phyloP scores from a whole-genome alignment of 37 sponge, comb jelly and placozoan genomes.

The Lycopodina hypogea region DNA sequence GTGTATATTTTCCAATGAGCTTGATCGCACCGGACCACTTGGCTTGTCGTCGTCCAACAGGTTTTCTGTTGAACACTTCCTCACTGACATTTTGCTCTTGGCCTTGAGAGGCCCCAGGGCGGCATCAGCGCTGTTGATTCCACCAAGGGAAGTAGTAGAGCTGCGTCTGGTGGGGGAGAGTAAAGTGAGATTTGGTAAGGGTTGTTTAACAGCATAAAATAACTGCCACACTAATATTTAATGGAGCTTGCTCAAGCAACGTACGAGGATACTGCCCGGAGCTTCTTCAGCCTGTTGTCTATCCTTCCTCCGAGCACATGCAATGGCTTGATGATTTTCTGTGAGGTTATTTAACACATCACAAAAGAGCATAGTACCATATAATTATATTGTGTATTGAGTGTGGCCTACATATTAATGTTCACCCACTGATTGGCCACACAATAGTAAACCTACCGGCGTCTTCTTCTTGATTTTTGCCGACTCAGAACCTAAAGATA shows the following conservation, averaged over 20 bases:
- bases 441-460: conserved; percentile 26
- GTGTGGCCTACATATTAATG: too few species aligned
- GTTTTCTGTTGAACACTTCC: conserved; percentile 36
- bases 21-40: conserved; percentile 26
- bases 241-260: too few species aligned
- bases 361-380: too few species aligned
- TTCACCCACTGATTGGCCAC: too few species aligned
- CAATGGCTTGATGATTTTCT: conserved; percentile 40
- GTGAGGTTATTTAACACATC: background rate
- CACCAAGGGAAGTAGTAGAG: background rate
- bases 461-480: conserved; percentile 32
- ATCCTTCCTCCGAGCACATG: conserved; percentile 10
- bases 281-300: conserved; percentile 21
- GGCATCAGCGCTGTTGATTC: background rate
- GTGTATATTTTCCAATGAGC: conserved; percentile 55
- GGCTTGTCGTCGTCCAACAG: conserved; percentile 16
- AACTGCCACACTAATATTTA: too few species aligned
- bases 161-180: background rate
- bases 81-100: background rate
- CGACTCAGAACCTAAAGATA: conserved; percentile 6
- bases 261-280: background rate
- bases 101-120: conserved; percentile 49
- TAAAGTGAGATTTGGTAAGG: background rate
- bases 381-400: too few species aligned
- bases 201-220: too few species aligned